These are phyloP conservation scores for Adelosebastes latens DNA, from an alignment of 2,797 vertebrate genomes.

Conservation along the genomic window DNA sequence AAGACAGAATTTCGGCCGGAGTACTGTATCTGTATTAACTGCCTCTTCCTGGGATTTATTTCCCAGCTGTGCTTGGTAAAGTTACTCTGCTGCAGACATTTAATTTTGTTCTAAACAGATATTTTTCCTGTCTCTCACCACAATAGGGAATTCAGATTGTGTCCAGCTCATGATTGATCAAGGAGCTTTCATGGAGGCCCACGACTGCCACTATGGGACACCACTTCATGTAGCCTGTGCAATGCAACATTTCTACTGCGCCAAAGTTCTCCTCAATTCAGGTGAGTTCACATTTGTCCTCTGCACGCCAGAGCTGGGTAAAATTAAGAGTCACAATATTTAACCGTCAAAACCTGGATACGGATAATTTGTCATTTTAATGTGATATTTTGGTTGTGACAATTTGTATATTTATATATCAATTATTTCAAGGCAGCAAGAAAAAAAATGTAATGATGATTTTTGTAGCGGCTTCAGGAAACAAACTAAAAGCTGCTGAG, in stretches of 20 bases:
- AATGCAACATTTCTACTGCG: conserved; percentile 89
- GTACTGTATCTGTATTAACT: neutral
- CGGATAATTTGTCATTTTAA: neutral
- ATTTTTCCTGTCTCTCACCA: neutral
- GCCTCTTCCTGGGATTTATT: neutral
- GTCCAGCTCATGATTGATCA: conserved; percentile 89
- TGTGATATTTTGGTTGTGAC: neutral
- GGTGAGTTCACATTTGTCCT: conserved; percentile 74
- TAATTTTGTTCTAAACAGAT: neutral
- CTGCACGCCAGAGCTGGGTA: neutral
- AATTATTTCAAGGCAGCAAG: neutral
- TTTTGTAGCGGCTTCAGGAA: too few species aligned
- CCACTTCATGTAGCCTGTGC: conserved; percentile 94
- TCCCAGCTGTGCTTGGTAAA: neutral
- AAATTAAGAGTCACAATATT: neutral
- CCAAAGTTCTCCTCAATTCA: conserved; percentile 90
- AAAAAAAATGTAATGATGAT: too few species aligned
- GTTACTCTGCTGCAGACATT: neutral
- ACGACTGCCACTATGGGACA: conserved; percentile 89
- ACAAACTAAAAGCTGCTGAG: too few species aligned
- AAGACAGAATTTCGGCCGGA: neutral
- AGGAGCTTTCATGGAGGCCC: conserved; percentile 78
- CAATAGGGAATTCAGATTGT: conserved; percentile 90
- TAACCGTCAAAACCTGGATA: neutral
- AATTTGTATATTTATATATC: neutral